phyloP scores from a whole-genome alignment of 2,113 vertebrate genomes.

The Arizona elegans region DNA sequence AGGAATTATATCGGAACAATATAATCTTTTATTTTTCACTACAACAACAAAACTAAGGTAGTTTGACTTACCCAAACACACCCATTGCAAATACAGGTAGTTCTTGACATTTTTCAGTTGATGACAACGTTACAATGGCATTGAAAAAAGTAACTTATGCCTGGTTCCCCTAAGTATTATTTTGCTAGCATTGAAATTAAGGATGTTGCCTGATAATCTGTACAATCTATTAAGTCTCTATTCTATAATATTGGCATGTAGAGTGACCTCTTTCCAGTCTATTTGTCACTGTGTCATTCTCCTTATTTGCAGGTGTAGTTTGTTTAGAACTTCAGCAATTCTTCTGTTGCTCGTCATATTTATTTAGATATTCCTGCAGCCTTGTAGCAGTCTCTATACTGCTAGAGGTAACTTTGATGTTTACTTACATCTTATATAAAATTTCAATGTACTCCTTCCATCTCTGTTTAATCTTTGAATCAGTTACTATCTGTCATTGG shows the following conservation, averaged over 20 bases:
- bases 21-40: not conserved
- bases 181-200: not conserved
- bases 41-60: not conserved
- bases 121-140: not conserved
- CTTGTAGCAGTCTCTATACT: not conserved
- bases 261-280: not conserved
- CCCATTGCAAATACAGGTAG: not conserved
- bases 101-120: not conserved
- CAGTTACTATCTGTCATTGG: not conserved
- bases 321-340: not conserved
- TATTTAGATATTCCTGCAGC: not conserved
- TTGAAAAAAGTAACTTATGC: not conserved
- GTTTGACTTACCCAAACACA: not conserved
- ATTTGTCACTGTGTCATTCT: not conserved
- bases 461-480: not conserved
- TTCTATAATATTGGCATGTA: not conserved
- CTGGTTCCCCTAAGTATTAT: not conserved
- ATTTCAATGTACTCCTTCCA: not conserved
- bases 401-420: not conserved
- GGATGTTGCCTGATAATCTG: not conserved
- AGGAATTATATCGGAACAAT: not conserved
- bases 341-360: not conserved
- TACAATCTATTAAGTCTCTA: not conserved
- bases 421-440: not conserved
- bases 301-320: not conserved